Percentiles rank a stretch among this genome's conserved stretches.
phyloP scores from a whole-genome alignment of 2,113 vertebrate species.

The Datnioides undecimradiatus region DNA sequence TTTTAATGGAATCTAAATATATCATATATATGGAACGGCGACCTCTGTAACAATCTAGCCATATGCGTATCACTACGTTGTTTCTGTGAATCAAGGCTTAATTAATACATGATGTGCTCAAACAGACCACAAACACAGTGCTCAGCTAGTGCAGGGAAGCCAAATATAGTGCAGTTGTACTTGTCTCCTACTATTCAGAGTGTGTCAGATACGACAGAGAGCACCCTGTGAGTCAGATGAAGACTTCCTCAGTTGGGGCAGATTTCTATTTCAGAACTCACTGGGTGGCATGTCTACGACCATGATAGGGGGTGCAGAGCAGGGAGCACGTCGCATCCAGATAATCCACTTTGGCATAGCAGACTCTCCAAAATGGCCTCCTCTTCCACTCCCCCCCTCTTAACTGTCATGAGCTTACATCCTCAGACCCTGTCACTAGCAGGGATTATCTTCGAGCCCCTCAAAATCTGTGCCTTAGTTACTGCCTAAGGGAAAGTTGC shows the following conservation, averaged over 20 bases:
- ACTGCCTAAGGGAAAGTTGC: constrained; percentile 37
- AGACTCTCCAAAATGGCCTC: constrained; percentile 62
- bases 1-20: background rate
- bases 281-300: constrained; percentile 60
- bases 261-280: constrained; percentile 71
- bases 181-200: constrained; percentile 30
- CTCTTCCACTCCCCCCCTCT: constrained; percentile 55
- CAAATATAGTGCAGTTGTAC: constrained; percentile 11
- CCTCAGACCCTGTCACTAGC: constrained; percentile 55
- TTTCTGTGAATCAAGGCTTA: background rate
- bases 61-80: no score
- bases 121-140: constrained; percentile 4
- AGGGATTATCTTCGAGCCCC: constrained; percentile 60
- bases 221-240: constrained; percentile 47
- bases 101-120: background rate
- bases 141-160: background rate
- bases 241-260: constrained; percentile 57
- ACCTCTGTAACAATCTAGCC: no score
- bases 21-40: no score
- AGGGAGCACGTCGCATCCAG: constrained; percentile 51
- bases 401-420: constrained; percentile 70
- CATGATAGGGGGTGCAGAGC: constrained; percentile 48
- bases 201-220: constrained; percentile 36
- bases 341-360: constrained; percentile 80
- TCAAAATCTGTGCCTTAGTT: constrained; percentile 29